These are phyloP conservation scores for Lonchura striata DNA, from an alignment of 2,113 vertebrate genomes.

Conservation along the genomic window DNA sequence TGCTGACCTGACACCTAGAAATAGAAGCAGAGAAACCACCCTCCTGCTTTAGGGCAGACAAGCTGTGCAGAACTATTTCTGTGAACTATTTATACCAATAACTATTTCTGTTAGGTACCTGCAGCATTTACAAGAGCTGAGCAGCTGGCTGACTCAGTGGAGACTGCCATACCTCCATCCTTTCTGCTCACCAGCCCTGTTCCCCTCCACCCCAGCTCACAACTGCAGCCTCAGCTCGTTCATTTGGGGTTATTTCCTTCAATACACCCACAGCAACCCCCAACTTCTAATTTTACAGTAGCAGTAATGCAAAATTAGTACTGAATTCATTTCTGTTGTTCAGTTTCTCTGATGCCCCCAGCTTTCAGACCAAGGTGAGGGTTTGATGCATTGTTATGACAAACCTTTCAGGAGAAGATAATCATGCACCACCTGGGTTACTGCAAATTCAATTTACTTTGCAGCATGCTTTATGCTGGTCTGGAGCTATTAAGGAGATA, in stretches of 20 bases:
- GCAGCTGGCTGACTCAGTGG: neutral
- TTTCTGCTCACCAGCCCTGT: neutral
- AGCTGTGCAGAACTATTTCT: neutral
- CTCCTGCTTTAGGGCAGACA: neutral
- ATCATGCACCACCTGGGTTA: neutral
- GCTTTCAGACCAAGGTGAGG: slow-evolving; percentile 50
- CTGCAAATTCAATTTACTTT: slow-evolving; percentile 44
- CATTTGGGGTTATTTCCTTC: neutral
- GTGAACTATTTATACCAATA: neutral
- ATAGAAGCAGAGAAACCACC: too few relatives aligned
- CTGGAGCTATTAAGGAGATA: slow-evolving; percentile 23
- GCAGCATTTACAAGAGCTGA: neutral
- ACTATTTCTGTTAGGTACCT: neutral
- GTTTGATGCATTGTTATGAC: slow-evolving; percentile 7
- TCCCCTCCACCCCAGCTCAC: neutral
- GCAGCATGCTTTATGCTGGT: slow-evolving; percentile 13
- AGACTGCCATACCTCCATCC: neutral
- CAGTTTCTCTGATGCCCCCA: neutral
- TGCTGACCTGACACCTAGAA: neutral
- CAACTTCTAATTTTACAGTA: neutral
- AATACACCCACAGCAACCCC: neutral
- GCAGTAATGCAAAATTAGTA: neutral
- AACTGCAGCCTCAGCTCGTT: neutral
- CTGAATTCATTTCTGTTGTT: neutral
- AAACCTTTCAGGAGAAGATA: slow-evolving; percentile 16